phyloP scores from a whole-genome alignment of 2,113 vertebrate genomes.

The Anthoscopus minutus region DNA sequence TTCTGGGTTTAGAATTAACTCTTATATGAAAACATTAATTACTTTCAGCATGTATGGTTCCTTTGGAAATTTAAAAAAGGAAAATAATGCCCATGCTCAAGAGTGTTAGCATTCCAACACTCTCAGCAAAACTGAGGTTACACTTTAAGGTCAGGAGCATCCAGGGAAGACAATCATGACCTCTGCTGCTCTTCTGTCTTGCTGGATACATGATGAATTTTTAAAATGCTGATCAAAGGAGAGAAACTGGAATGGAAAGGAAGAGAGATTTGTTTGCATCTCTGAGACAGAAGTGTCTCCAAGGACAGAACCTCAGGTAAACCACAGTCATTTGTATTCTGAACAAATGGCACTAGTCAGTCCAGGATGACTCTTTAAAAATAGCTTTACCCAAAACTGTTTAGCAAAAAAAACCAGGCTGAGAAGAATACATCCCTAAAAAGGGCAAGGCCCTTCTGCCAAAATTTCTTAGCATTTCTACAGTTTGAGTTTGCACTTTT shows the following conservation, averaged over 20 bases:
- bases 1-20: background rate
- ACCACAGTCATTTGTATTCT: background rate
- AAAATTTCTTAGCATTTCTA: background rate
- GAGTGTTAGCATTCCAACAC: background rate
- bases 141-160: background rate
- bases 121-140: background rate
- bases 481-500: background rate
- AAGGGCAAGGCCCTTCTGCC: background rate
- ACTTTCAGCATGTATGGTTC: background rate
- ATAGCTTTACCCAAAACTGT: background rate
- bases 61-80: background rate
- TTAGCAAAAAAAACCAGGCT: background rate
- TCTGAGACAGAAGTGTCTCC: background rate
- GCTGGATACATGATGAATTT: background rate
- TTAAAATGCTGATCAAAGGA: background rate
- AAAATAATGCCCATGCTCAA: background rate
- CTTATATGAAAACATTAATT: background rate
- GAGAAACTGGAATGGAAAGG: background rate
- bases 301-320: constrained; percentile 12
- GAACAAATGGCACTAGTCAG: background rate
- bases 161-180: background rate
- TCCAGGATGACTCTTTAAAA: background rate
- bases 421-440: background rate
- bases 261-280: background rate
- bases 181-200: background rate